A percentile compares a stretch with the other conserved stretches of the same genome.
phyloP scores from a whole-genome alignment of 2,797 vertebrate species.

The Cetoscarus ocellatus region DNA sequence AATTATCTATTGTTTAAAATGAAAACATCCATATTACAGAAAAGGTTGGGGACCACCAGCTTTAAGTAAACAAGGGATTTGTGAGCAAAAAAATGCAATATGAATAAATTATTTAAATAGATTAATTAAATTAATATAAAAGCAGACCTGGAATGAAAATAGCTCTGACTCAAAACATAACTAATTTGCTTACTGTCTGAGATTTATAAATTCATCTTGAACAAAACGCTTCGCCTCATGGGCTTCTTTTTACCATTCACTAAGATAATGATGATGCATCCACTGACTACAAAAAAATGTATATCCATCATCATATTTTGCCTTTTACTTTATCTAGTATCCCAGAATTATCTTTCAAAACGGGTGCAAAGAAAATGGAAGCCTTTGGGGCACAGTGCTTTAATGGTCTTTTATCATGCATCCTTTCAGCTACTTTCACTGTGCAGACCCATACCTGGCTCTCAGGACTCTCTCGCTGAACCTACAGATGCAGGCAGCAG shows the following conservation, averaged over 20 bases:
- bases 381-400: conserved; percentile 66
- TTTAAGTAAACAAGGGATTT: too few species aligned
- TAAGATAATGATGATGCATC: neutral
- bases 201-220: neutral
- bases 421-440: conserved; percentile 67
- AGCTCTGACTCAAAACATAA: too few species aligned
- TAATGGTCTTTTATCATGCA: conserved; percentile 76
- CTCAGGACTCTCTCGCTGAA: conserved; percentile 95
- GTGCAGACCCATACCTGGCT: conserved; percentile 93
- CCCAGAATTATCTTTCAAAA: conserved; percentile 36
- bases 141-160: too few species aligned
- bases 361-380: conserved; percentile 68
- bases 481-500: conserved; percentile 91
- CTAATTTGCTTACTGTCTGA: neutral
- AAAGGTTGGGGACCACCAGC: too few species aligned
- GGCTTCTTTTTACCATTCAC: neutral
- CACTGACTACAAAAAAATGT: neutral
- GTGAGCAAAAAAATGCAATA: too few species aligned
- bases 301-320: conserved; percentile 31
- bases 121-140: too few species aligned
- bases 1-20: too few species aligned
- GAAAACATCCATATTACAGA: too few species aligned
- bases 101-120: neutral
- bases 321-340: conserved; percentile 30
- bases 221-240: neutral